Evolutionary conservation across 2,797 vertebrate genomes (phyloP).

Genomic region (Esox lucius): DNA sequence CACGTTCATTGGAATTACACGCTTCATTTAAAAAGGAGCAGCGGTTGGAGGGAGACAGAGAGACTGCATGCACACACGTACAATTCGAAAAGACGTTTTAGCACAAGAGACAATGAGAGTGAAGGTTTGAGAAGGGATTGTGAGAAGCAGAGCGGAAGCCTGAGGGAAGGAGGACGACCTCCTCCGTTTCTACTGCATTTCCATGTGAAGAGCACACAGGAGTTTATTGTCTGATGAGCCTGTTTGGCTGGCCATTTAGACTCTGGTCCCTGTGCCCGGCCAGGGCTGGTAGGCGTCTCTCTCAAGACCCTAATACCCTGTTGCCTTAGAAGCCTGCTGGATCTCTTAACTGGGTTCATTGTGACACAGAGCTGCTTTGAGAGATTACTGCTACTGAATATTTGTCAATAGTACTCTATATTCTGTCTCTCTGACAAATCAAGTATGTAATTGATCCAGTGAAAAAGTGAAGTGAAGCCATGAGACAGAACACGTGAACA

Average conservation of each 20-base stretch:
- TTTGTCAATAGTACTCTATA: conserved; percentile 25
- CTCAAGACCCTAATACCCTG: conserved; percentile 20
- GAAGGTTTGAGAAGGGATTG: background rate
- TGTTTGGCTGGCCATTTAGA: conserved; percentile 18
- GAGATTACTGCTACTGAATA: background rate
- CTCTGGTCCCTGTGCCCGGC: conserved; percentile 30
- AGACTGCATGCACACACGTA: background rate
- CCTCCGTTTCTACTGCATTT: conserved; percentile 16
- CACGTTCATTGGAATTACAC: background rate
- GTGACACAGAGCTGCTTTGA: conserved; percentile 16
- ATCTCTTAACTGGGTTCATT: conserved; percentile 22
- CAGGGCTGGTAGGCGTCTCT: conserved; percentile 12
- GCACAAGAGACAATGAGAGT: background rate
- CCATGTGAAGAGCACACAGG: conserved; percentile 40
- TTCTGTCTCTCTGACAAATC: background rate
- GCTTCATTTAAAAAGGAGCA: background rate
- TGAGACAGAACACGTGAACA: background rate
- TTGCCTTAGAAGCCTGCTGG: conserved; percentile 52
- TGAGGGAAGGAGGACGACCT: background rate
- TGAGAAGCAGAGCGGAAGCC: background rate
- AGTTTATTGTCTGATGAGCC: conserved; percentile 47
- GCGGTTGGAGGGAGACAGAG: background rate
- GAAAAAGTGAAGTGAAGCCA: background rate
- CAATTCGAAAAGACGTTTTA: background rate
- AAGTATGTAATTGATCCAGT: no score